A percentile compares a stretch with the other conserved stretches of the same genome.
These are phyloP conservation scores for Petrocephalus zakoni DNA, from an alignment of 2,113 vertebrate species.

Conservation along the genomic window DNA sequence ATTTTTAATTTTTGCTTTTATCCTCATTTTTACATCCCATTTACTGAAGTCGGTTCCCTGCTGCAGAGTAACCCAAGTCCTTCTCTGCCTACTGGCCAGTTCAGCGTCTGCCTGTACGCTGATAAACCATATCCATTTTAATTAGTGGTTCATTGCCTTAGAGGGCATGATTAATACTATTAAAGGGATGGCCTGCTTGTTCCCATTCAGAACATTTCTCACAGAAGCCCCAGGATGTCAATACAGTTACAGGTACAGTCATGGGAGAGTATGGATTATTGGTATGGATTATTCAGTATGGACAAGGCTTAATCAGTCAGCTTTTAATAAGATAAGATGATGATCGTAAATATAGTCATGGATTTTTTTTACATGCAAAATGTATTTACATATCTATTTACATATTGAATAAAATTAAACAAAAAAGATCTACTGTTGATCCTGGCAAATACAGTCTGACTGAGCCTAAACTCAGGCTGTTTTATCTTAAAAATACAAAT, in stretches of 20 bases:
- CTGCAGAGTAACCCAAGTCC: not conserved
- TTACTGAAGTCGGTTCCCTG: not conserved
- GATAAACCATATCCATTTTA: not conserved
- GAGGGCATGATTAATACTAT: not conserved
- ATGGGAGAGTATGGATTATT: slow-evolving; percentile 10
- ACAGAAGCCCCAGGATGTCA: not conserved
- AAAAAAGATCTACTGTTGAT: not conserved
- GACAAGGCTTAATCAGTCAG: slow-evolving; percentile 46
- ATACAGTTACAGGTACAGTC: not conserved
- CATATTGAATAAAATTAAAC: slow-evolving; percentile 33
- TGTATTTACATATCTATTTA: slow-evolving; percentile 56
- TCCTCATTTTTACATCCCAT: not conserved
- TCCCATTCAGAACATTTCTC: not conserved
- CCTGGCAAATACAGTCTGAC: not conserved
- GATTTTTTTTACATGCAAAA: slow-evolving; percentile 50
- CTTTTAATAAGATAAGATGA: slow-evolving; percentile 51
- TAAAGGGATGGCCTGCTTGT: not conserved
- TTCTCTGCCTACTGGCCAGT: not conserved
- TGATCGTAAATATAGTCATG: slow-evolving; percentile 56
- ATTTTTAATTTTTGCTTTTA: not conserved
- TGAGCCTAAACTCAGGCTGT: not conserved
- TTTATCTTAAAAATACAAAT: not conserved
- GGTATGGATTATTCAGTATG: slow-evolving; percentile 48
- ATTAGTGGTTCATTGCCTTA: not conserved
- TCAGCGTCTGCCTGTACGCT: not conserved